A percentile compares a stretch with the other conserved stretches of the same genome.
phyloP scores from a whole-genome alignment of 1,140 invertebrate species.

The Carposina sasakii region DNA sequence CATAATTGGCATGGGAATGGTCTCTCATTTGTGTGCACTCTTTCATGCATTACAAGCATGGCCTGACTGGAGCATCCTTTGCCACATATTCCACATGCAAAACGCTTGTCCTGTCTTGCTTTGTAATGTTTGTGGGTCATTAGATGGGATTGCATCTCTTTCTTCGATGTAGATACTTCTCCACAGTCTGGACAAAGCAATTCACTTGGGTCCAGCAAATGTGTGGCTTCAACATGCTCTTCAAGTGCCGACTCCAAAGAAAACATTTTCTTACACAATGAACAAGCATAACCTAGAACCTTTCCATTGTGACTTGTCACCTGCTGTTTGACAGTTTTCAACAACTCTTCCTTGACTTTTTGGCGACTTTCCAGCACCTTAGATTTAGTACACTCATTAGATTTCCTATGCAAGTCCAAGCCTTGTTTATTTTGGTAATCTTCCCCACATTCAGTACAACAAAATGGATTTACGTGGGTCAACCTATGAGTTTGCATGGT shows the following conservation, averaged over 20 bases:
- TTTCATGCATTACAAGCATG: slow-evolving; percentile 73
- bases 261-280: slow-evolving; percentile 70
- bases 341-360: slow-evolving; percentile 52
- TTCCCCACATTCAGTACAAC: slow-evolving; percentile 52
- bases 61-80: slow-evolving; percentile 71
- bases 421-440: slow-evolving; percentile 46
- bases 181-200: slow-evolving; percentile 46
- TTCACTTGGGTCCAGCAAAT: slow-evolving; percentile 46
- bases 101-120: slow-evolving; percentile 44
- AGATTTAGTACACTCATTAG: slow-evolving; percentile 43
- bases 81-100: slow-evolving; percentile 59
- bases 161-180: slow-evolving; percentile 39
- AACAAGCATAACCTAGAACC: slow-evolving; percentile 64
- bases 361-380: too few species aligned
- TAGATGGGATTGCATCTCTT: slow-evolving; percentile 42
- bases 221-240: slow-evolving; percentile 60
- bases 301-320: slow-evolving; percentile 50
- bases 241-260: slow-evolving; percentile 57
- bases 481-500: slow-evolving; percentile 68
- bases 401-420: slow-evolving; percentile 42
- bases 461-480: slow-evolving; percentile 53
- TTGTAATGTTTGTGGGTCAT: slow-evolving; percentile 41
- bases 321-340: slow-evolving; percentile 55
- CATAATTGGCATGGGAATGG: slow-evolving; percentile 72
- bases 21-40: slow-evolving; percentile 73